Conservation (phyloP, 2,113 vertebrate species). For the Sporophila hypoxantha region DNA sequence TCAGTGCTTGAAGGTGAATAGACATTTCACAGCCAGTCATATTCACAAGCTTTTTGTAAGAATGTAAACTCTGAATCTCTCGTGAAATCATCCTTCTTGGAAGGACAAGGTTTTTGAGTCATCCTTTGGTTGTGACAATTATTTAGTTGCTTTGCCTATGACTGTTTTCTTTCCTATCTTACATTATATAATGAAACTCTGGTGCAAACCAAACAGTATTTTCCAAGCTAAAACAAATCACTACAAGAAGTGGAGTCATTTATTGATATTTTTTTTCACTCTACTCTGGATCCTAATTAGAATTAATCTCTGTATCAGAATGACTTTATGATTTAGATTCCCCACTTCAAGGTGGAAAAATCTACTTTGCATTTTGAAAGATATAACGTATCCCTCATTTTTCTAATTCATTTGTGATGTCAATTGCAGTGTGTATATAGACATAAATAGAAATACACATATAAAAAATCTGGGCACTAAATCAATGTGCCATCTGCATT, state of each 20-base stretch:
- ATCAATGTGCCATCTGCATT: not conserved
- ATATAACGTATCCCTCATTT: not conserved
- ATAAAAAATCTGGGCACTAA: not conserved
- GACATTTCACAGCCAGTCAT: not conserved
- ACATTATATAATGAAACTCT: not conserved
- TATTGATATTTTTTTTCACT: not conserved
- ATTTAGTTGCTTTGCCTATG: not conserved
- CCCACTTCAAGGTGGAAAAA: constrained; percentile 44
- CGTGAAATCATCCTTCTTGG: not conserved
- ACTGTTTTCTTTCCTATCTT: not conserved
- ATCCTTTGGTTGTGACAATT: not conserved
- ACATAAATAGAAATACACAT: not conserved
- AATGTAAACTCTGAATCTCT: not conserved
- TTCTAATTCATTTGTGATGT: not conserved
- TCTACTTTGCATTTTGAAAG: not conserved
- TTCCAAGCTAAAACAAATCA: not conserved
- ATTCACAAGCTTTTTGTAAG: not conserved
- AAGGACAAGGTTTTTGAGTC: not conserved
- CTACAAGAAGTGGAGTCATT: not conserved
- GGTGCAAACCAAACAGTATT: not conserved
- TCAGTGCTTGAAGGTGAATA: not conserved
- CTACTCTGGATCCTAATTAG: constrained; percentile 15
- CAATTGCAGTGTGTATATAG: not conserved
- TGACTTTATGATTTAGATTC: constrained; percentile 13
- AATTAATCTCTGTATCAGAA: constrained; percentile 42